A percentile compares a stretch with the other conserved stretches of the same genome.
Evolutionary conservation across 2,888 invertebrate species (phyloP).

Genomic region (Sinelater perroti): DNA sequence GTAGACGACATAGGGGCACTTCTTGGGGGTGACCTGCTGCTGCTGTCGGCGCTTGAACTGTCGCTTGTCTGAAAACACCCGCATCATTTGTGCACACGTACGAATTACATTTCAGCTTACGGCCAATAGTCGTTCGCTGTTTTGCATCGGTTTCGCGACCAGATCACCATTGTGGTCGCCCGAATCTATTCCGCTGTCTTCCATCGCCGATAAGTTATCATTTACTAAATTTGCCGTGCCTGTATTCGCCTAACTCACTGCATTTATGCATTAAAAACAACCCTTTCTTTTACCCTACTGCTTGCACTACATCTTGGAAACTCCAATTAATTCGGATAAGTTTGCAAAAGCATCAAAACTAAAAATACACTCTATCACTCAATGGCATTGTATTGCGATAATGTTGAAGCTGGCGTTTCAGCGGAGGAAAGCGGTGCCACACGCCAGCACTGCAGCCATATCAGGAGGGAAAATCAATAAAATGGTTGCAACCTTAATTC

Average conservation of each 20-base stretch:
- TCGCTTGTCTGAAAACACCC: conserved; percentile 53
- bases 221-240: not conserved
- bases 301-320: conserved; percentile 10
- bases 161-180: conserved; percentile 61
- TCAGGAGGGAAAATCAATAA: conserved; percentile 46
- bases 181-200: conserved; percentile 66
- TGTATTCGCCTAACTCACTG: not conserved
- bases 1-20: conserved; percentile 47
- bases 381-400: conserved; percentile 14
- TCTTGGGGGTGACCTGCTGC: conserved; percentile 53
- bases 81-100: not conserved
- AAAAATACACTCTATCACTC: not conserved
- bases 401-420: conserved; percentile 1
- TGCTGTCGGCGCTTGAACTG: conserved; percentile 57
- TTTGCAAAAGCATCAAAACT: not conserved
- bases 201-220: conserved; percentile 53
- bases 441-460: conserved; percentile 34
- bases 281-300: too few species aligned
- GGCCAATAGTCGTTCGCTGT: conserved; percentile 39
- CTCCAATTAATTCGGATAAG: not conserved
- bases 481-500: conserved; percentile 41
- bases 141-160: conserved; percentile 49
- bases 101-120: conserved; percentile 21
- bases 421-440: conserved; percentile 22
- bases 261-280: conserved; percentile 9